Percentiles rank a stretch among this genome's conserved stretches.
These are phyloP conservation scores for Strix uralensis DNA, from an alignment of 2,113 vertebrate species.

Conservation along the genomic window DNA sequence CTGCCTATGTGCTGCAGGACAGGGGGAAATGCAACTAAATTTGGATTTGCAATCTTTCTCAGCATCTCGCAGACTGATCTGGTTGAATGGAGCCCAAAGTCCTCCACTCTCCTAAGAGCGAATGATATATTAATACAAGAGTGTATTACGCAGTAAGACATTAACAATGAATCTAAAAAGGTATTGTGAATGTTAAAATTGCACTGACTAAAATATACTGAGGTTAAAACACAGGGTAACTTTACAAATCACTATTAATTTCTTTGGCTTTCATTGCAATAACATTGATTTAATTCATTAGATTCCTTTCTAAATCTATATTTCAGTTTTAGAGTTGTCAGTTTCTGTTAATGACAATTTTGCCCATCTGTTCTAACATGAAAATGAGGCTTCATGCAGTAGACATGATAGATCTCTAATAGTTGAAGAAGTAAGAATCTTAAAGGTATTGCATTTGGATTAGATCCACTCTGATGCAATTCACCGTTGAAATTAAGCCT, in stretches of 20 bases:
- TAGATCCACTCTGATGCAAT: conserved; percentile 46
- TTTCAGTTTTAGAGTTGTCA: conserved; percentile 89
- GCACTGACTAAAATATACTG: conserved; percentile 75
- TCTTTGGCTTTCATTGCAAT: conserved; percentile 82
- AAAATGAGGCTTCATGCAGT: conserved; percentile 77
- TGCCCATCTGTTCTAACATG: conserved; percentile 82
- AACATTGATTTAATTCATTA: conserved; percentile 89
- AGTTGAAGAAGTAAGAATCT: conserved; percentile 74
- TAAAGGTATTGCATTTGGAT: conserved; percentile 79
- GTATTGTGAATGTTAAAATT: conserved; percentile 67
- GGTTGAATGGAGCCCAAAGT: not conserved
- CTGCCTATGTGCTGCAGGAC: not conserved
- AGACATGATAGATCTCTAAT: conserved; percentile 77
- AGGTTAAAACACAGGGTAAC: conserved; percentile 81
- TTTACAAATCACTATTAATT: conserved; percentile 87
- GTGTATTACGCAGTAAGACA: conserved; percentile 43
- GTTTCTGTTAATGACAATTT: conserved; percentile 87
- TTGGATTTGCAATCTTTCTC: not conserved
- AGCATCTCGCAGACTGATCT: not conserved
- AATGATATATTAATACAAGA: conserved; percentile 68
- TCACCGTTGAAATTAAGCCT: conserved; percentile 49
- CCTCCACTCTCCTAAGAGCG: not conserved
- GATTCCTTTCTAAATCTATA: conserved; percentile 85
- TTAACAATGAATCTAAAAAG: conserved; percentile 71
- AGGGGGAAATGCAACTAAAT: not conserved